Evolutionary conservation across 2,113 vertebrate species (phyloP).

Genomic region (Andinoacara biseriatus): DNA sequence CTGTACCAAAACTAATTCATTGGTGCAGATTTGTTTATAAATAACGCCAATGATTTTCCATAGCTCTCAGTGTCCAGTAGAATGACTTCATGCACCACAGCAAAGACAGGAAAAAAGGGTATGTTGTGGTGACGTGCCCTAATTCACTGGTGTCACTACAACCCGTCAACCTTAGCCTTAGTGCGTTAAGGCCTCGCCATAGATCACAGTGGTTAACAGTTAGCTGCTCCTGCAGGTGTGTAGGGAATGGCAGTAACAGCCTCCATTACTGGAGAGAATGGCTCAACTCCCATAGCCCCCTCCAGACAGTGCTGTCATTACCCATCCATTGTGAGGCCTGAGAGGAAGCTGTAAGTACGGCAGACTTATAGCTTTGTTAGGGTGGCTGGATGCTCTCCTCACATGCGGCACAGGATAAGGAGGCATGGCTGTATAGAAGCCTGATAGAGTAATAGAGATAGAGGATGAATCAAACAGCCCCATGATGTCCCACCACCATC

Average conservation of each 20-base stretch:
- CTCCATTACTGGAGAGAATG: constrained; percentile 78
- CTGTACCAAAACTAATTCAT: constrained; percentile 44
- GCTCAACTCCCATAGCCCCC: constrained; percentile 70
- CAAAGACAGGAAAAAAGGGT: constrained; percentile 30
- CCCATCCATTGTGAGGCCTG: constrained; percentile 78
- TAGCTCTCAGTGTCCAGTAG: neutral
- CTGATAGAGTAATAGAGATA: constrained; percentile 63
- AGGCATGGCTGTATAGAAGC: constrained; percentile 51
- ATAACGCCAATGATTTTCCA: constrained; percentile 33
- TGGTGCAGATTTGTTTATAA: constrained; percentile 53
- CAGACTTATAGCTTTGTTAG: constrained; percentile 80
- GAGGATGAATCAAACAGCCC: constrained; percentile 65
- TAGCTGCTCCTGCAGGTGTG: constrained; percentile 77
- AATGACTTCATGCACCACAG: constrained; percentile 17
- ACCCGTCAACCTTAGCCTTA: constrained; percentile 59
- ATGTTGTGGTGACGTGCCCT: constrained; percentile 47
- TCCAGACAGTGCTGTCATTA: constrained; percentile 80
- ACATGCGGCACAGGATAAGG: constrained; percentile 63
- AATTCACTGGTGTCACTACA: constrained; percentile 65
- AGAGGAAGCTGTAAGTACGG: constrained; percentile 77
- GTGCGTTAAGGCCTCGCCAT: constrained; percentile 59
- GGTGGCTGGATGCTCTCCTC: constrained; percentile 69
- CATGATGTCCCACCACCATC: constrained; percentile 26
- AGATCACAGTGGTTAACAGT: constrained; percentile 76
- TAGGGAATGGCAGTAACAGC: constrained; percentile 76